phyloP scores from a whole-genome alignment of 2,113 vertebrate genomes.

The Setophaga coronata region DNA sequence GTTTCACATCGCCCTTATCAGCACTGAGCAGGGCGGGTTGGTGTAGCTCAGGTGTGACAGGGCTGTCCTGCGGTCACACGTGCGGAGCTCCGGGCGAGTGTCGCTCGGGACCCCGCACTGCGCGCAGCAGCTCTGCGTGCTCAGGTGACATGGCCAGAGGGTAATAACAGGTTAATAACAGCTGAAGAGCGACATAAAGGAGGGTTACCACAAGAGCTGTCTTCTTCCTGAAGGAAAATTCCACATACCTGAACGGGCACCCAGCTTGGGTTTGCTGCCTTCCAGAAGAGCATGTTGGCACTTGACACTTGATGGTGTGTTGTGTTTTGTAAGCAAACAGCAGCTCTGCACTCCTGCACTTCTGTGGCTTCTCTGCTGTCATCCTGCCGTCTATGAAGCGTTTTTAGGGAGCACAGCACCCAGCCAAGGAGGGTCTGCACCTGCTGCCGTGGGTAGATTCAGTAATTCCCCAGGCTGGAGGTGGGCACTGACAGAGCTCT shows the following conservation, averaged over 20 bases:
- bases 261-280: not conserved
- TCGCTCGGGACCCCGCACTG: fast-evolving
- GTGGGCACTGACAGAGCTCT: not conserved
- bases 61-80: not conserved
- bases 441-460: not conserved
- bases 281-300: not conserved
- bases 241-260: fast-evolving
- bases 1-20: fast-evolving
- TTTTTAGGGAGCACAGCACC: not conserved
- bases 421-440: not conserved
- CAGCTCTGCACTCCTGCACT: not conserved
- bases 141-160: not conserved
- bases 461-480: not conserved
- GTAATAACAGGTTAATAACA: too few species aligned
- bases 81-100: not conserved
- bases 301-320: not conserved
- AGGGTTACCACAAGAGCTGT: not conserved
- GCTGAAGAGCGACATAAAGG: fast-evolving
- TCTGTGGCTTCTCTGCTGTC: not conserved
- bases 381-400: not conserved
- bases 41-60: not conserved
- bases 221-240: not conserved
- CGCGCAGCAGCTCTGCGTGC: not conserved
- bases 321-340: not conserved
- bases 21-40: not conserved